phyloP scores from a whole-genome alignment of 2,888 invertebrate genomes.

The Habrosyne pyritoides region DNA sequence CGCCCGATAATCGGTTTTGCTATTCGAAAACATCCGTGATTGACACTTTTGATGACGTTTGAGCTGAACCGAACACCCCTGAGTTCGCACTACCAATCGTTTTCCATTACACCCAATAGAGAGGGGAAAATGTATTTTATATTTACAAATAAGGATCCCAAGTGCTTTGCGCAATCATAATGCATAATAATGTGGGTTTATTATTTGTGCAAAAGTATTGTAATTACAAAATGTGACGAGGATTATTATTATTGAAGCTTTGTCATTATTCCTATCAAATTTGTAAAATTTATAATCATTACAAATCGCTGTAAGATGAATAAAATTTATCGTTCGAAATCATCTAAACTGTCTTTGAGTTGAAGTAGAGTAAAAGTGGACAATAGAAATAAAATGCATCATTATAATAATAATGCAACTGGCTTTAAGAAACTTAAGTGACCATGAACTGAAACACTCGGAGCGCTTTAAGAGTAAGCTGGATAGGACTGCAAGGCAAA shows the following conservation, averaged over 20 bases:
- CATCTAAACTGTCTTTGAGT: too few relatives aligned
- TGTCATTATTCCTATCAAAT: too few relatives aligned
- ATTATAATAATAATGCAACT: slow-evolving; percentile 33
- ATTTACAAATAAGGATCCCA: slow-evolving; percentile 33
- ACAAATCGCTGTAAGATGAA: too few relatives aligned
- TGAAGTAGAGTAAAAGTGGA: too few relatives aligned
- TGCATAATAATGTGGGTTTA: background rate
- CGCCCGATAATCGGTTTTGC: slow-evolving; percentile 81
- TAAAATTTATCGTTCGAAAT: background rate
- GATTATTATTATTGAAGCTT: background rate
- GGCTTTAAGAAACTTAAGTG: slow-evolving; percentile 44
- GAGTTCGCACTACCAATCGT: slow-evolving; percentile 47
- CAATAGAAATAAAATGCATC: slow-evolving; percentile 18
- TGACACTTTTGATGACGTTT: slow-evolving; percentile 79
- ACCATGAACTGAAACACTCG: slow-evolving; percentile 48
- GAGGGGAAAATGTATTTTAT: slow-evolving; percentile 32
- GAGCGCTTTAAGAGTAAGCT: slow-evolving; percentile 42
- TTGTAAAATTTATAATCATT: too few relatives aligned
- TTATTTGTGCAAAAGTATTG: background rate
- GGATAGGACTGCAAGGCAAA: slow-evolving; percentile 63
- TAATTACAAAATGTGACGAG: background rate
- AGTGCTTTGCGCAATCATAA: slow-evolving; percentile 7
- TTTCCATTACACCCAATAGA: slow-evolving; percentile 42
- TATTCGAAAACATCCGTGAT: slow-evolving; percentile 81
- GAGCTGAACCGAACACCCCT: slow-evolving; percentile 61